Base-by-base conservation (phyloP, 2,113 vertebrate species). In the Dasyornis broadbenti region DNA sequence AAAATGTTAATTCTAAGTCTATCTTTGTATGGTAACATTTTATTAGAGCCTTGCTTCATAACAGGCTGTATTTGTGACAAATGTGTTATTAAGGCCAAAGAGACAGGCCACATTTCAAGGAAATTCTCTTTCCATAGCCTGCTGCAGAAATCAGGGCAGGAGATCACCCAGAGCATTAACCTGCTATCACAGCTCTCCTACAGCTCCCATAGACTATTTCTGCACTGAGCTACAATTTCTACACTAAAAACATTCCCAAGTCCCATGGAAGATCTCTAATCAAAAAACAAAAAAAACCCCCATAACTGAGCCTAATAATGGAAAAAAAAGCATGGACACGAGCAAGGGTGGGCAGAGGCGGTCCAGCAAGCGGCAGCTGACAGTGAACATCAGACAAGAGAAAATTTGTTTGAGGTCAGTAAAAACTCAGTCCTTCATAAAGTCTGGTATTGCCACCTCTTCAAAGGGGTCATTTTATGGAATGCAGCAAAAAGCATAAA, bases 81-180 rank as follows among this genome's bases (percentile, higher is more conserved):
- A 93, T 60, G 72, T 10, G 4, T 81, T 96, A 87, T 82, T 82
- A 91, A 93, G 91, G 83, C 89, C 1, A 6, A 82, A 53, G 84
- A 68, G 78, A 94, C 0, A 3, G 90, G 94, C 56, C 83, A 88
- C 96, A 69, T 96, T 86, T 96, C 56, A 70, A 72, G 87, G 92
- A 81, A 91, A 95, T 91, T 66, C 60, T 75, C 95, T 87, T 92
- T 37, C 35, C 42, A 28, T 12, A 64, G 94, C 45, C 52, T 94
- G 77, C 94, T 93, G 69, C 89, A 94, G 94, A 92, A 96, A 97
- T 88, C 95, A 70, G 90, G 92, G 82, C 90, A 87, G 91, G 88
- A 75, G 91, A 96, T 97, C 37, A 33, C 61, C 94, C 79, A 93
- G 81, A 35, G 92, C 89, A 93, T 96, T 96, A 97, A 94, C 80